Percentiles rank a stretch among this genome's conserved stretches.
phyloP scores from a whole-genome alignment of 2,888 invertebrate genomes.

The Charanyca ferruginea region DNA sequence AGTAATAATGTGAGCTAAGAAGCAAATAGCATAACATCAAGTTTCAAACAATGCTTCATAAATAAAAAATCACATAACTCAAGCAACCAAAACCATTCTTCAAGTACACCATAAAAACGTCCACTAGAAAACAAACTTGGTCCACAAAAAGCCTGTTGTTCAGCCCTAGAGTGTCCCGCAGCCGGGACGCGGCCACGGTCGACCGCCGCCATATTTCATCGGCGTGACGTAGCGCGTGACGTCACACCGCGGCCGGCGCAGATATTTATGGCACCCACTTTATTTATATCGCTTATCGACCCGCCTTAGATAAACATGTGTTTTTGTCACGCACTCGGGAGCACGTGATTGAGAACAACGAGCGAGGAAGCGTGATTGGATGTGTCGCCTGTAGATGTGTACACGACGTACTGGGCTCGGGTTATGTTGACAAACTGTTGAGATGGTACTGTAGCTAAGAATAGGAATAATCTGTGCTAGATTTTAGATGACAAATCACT shows the following conservation, averaged over 20 bases:
- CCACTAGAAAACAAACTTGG: constrained; percentile 22
- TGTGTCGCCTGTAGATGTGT: not conserved
- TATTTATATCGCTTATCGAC: constrained; percentile 63
- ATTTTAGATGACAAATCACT: not conserved
- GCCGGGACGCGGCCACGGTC: constrained; percentile 33
- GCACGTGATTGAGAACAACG: constrained; percentile 26
- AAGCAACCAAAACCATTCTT: constrained; percentile 42
- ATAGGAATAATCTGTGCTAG: not conserved
- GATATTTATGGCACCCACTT: constrained; percentile 60
- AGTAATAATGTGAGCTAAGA: not conserved
- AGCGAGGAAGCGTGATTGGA: not conserved
- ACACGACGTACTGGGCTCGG: not conserved
- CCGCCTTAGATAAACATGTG: constrained; percentile 58
- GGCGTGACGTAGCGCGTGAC: constrained; percentile 54
- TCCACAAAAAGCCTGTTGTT: constrained; percentile 31
- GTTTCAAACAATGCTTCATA: constrained; percentile 25
- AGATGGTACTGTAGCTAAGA: not conserved
- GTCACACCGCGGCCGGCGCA: constrained; percentile 51
- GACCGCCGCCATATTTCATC: constrained; percentile 62
- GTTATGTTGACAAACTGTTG: not conserved
- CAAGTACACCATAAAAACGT: constrained; percentile 49
- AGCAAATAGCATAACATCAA: constrained; percentile 3
- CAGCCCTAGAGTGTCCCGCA: constrained; percentile 53
- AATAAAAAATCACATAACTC: constrained; percentile 42
- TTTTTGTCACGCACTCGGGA: constrained; percentile 44